phyloP scores from a whole-genome alignment of 2,113 vertebrate genomes.

The Puma concolor region DNA sequence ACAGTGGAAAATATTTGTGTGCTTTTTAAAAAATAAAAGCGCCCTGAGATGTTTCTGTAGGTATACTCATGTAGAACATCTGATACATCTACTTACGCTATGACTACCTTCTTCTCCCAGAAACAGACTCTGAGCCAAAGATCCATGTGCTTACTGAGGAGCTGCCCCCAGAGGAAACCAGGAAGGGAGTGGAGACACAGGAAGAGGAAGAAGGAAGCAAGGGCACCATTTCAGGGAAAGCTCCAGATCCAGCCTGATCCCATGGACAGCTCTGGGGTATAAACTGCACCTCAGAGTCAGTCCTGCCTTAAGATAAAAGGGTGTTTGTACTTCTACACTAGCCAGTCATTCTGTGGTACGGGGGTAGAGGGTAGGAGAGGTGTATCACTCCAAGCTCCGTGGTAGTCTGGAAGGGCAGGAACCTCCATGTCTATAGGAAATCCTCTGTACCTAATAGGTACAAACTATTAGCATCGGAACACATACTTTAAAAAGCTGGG shows the following conservation, averaged over 20 bases:
- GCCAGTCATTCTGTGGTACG: not conserved
- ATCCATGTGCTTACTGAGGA: not conserved
- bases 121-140: not conserved
- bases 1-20: not conserved
- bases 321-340: not conserved
- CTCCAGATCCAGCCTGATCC: not conserved
- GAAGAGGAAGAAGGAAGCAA: not conserved
- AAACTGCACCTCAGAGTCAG: not conserved
- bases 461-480: not conserved
- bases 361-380: accelerated
- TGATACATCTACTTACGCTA: not conserved
- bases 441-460: not conserved
- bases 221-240: not conserved
- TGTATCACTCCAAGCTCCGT: not conserved
- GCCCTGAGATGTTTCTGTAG: not conserved
- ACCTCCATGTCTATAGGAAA: not conserved
- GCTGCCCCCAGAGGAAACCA: not conserved
- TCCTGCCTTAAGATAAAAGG: not conserved
- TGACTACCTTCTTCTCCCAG: not conserved
- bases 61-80: not conserved
- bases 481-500: not conserved
- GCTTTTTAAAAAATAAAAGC: not conserved
- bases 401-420: not conserved
- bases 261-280: not conserved
- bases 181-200: not conserved